Evolutionary conservation across 2,888 invertebrate genomes (phyloP).

Genomic region (Pomacea canaliculata): DNA sequence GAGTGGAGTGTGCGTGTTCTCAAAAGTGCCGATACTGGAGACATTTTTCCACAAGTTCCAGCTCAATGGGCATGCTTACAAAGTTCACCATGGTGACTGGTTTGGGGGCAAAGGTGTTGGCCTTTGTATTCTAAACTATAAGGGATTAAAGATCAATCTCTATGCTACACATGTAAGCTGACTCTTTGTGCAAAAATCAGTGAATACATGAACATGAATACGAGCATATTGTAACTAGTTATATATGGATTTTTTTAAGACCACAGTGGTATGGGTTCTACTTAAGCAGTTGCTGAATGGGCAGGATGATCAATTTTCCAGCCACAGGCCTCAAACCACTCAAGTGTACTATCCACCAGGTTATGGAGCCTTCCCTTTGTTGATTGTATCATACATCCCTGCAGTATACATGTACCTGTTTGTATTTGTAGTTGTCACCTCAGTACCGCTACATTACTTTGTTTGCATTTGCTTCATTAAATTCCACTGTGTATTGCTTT

Average conservation of each 20-base stretch:
- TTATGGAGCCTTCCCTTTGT: no score
- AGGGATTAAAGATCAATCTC: conserved; percentile 80
- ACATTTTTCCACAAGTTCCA: conserved; percentile 93
- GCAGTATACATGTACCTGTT: no score
- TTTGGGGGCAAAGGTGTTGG: conserved; percentile 90
- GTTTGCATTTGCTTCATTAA: no score
- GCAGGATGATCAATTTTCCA: no score
- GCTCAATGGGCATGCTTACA: conserved; percentile 97
- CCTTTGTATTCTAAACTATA: conserved; percentile 65
- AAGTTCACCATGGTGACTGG: conserved; percentile 98
- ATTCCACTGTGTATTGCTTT: no score
- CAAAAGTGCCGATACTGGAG: conserved; percentile 73
- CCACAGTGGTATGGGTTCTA: neutral
- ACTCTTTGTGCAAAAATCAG: no score
- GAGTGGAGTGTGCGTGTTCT: conserved; percentile 68
- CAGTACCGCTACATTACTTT: no score
- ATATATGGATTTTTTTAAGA: neutral
- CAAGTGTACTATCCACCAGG: no score
- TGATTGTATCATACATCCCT: no score
- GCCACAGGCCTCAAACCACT: no score
- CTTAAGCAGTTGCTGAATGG: neutral
- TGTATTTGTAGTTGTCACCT: no score
- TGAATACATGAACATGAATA: neutral
- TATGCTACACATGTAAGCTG: conserved; percentile 92
- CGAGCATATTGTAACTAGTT: neutral